phyloP scores from a whole-genome alignment of 23 tunicate genomes.

The Trididemnum miniatum region DNA sequence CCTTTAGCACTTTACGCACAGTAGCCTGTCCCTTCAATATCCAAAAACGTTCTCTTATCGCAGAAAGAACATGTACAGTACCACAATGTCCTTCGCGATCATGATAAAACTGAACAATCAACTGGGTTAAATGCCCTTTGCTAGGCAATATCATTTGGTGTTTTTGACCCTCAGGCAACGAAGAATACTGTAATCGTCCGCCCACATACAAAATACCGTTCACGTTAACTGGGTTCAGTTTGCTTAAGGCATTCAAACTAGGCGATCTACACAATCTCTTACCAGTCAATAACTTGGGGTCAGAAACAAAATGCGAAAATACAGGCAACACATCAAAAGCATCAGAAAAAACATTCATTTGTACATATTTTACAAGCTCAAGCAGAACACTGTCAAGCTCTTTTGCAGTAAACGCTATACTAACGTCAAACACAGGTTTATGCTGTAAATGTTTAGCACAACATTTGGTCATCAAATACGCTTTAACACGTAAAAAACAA shows the following conservation, averaged over 20 bases:
- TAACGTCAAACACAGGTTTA: not conserved
- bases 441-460: too few species aligned
- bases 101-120: constrained; percentile 4
- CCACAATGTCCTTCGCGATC: constrained; percentile 30
- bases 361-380: constrained; percentile 2
- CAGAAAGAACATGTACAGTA: constrained; percentile 31
- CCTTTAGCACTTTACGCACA: not conserved
- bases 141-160: constrained; percentile 34
- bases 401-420: not conserved
- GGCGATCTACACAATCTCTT: not conserved
- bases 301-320: not conserved
- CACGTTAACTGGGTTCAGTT: not conserved
- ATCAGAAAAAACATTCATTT: not conserved
- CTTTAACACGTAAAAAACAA: too few species aligned
- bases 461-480: too few species aligned
- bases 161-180: not conserved
- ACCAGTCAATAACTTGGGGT: not conserved
- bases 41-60: constrained; percentile 22
- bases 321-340: not conserved
- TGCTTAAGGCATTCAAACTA: not conserved
- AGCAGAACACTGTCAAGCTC: not conserved
- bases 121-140: not conserved
- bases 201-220: constrained; percentile 29
- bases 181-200: constrained; percentile 16
- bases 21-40: constrained; percentile 30